phyloP scores from a whole-genome alignment of 1,140 invertebrate species.

The Spodoptera frugiperda region DNA sequence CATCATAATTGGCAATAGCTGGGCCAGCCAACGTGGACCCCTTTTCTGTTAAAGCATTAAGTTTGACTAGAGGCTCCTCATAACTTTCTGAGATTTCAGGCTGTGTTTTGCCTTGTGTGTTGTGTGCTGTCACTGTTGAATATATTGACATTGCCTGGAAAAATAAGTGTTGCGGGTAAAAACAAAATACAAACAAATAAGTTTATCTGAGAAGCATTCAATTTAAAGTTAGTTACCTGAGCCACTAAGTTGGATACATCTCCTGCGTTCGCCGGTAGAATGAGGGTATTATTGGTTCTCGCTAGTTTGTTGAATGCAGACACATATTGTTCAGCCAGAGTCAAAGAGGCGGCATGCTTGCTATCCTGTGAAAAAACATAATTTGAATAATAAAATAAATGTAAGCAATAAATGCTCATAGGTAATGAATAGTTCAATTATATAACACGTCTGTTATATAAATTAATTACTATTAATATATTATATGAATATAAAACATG shows the following conservation, averaged over 20 bases:
- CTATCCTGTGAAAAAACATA: constrained; percentile 86
- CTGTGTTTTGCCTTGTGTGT: constrained; percentile 57
- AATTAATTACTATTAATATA: too few relatives aligned
- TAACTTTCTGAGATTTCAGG: constrained; percentile 64
- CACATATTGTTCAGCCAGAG: constrained; percentile 98
- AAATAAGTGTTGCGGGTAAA: background rate
- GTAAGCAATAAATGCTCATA: too few relatives aligned
- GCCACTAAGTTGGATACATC: constrained; percentile 94
- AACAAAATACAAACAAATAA: background rate
- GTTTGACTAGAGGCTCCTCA: constrained; percentile 73
- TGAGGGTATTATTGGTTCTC: constrained; percentile 97
- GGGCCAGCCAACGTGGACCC: constrained; percentile 69
- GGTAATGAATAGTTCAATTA: too few relatives aligned
- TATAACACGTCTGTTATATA: too few relatives aligned
- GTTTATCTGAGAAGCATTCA: background rate
- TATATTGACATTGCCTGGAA: constrained; percentile 91
- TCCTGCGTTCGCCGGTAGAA: constrained; percentile 95
- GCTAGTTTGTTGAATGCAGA: constrained; percentile 97
- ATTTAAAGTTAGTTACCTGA: constrained; percentile 87
- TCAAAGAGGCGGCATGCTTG: constrained; percentile 95
- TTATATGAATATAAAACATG: too few relatives aligned
- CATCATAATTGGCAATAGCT: constrained; percentile 63
- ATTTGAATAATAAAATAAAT: too few relatives aligned
- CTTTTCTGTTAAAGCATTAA: constrained; percentile 70
- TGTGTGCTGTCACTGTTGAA: constrained; percentile 87